Base-by-base conservation (phyloP, 1,140 invertebrate species). In the Zaprionus inermis region DNA sequence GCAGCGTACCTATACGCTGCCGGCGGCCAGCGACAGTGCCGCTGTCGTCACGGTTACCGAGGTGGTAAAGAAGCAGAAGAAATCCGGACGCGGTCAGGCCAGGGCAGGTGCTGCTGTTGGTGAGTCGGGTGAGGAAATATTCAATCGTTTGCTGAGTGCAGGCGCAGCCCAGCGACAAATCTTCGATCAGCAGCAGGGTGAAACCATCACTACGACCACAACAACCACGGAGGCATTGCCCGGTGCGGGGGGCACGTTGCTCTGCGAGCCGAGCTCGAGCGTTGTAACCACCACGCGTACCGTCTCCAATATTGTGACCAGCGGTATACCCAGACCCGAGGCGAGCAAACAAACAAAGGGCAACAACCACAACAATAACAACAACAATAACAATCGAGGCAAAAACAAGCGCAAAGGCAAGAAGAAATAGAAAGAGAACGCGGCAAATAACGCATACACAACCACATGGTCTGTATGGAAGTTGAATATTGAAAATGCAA, bases 131-230 rank as follows among this genome's bases (percentile, higher is more conserved):
- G 90, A 91, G 73, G 81, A 71, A 34, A 57, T 91, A 32, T 91
- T 91, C 60, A 91, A 91, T 58, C 79, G 81, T 1, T 55, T 91
- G 6, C 76, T 91, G 0, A 79, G 76, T 44, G 81, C 71, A 0
- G 90, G 86, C 2, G 90, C 76, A 20, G 55, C 67, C 7, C 65
- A 77, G 38, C 84, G 88, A n/a, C 90, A 91, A 59, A 61, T 89
- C 24, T 90, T 91, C 9, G 90, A 91, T 58, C 72, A 77, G 49
- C 90, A 91, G 49, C 88, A 84, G 57, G 90, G 84, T 0, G 90
- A 91, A 52, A 90, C 86, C 38, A 78, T 91, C 16, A 90, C 84
- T n/a, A 91, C 86, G 7, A 91, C 90, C 32, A 91, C 86, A 12
- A 91, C 83, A 41, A 91, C 90, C 46, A 91, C 86, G 56, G 84